Percentiles rank a stretch among this genome's conserved stretches.
These are phyloP conservation scores for Pharmacophagus antenor DNA, from an alignment of 2,888 invertebrate genomes.

Conservation along the genomic window DNA sequence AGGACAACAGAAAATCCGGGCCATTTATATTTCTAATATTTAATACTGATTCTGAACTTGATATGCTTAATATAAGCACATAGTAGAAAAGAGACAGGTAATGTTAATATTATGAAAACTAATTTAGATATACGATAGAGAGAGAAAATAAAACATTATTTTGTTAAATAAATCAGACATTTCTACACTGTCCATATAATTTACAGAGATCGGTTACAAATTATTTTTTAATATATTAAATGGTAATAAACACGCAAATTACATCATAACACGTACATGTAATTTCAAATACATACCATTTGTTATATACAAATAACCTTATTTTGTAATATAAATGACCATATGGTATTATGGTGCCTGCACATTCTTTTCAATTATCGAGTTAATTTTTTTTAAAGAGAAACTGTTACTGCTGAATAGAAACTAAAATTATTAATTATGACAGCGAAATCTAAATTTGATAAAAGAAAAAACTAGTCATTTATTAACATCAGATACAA, in stretches of 20 bases:
- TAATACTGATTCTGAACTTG: no score
- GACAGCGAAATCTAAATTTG: not conserved
- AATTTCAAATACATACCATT: slow-evolving; percentile 10
- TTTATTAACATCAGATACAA: no score
- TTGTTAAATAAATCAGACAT: not conserved
- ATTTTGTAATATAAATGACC: not conserved
- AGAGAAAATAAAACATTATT: not conserved
- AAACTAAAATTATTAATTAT: not conserved
- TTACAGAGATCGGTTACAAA: slow-evolving; percentile 20
- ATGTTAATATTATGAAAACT: not conserved
- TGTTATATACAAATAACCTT: not conserved
- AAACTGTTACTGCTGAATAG: not conserved
- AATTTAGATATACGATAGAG: not conserved
- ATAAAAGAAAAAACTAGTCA: not conserved
- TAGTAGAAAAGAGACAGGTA: no score
- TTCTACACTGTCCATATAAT: slow-evolving; percentile 3
- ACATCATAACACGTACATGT: not conserved
- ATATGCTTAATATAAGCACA: no score
- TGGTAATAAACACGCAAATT: slow-evolving; percentile 8
- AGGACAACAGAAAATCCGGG: no score
- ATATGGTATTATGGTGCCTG: not conserved
- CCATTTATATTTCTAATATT: no score
- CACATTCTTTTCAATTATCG: no score
- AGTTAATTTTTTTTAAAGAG: not conserved
- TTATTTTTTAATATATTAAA: slow-evolving; percentile 4